Percentiles rank a stretch among this genome's conserved stretches.
Conservation (phyloP, 2,888 invertebrate genomes). For the Brachycybe producta region DNA sequence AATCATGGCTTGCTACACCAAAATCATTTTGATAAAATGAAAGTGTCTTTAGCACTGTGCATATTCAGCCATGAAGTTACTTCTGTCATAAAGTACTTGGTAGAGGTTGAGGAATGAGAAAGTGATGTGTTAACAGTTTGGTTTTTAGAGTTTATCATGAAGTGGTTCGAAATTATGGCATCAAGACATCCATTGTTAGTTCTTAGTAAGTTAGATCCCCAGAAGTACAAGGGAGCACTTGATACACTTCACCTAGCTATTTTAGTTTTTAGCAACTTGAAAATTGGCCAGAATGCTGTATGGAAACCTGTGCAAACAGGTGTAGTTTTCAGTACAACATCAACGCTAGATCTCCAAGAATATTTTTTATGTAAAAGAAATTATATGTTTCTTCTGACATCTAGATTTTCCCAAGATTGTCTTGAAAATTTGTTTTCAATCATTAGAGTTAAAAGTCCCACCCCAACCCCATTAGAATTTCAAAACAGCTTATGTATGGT, state of each 20-base stretch:
- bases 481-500: neutral
- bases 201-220: neutral
- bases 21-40: slow-evolving; percentile 7
- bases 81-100: neutral
- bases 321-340: neutral
- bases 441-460: neutral
- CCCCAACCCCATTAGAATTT: neutral
- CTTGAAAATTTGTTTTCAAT: neutral
- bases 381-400: slow-evolving; percentile 1
- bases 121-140: neutral
- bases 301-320: slow-evolving; percentile 4
- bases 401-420: neutral
- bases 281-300: neutral
- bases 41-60: neutral
- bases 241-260: neutral
- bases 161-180: neutral
- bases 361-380: neutral
- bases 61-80: neutral
- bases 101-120: neutral
- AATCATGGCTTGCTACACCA: neutral
- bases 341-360: neutral
- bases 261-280: neutral
- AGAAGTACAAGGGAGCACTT: slow-evolving; percentile 3
- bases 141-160: slow-evolving; percentile 3
- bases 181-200: neutral